Percentiles rank a stretch among this genome's conserved stretches.
Evolutionary conservation across 2,113 vertebrate species (phyloP).

Genomic region (Proterorhinus semilunaris): DNA sequence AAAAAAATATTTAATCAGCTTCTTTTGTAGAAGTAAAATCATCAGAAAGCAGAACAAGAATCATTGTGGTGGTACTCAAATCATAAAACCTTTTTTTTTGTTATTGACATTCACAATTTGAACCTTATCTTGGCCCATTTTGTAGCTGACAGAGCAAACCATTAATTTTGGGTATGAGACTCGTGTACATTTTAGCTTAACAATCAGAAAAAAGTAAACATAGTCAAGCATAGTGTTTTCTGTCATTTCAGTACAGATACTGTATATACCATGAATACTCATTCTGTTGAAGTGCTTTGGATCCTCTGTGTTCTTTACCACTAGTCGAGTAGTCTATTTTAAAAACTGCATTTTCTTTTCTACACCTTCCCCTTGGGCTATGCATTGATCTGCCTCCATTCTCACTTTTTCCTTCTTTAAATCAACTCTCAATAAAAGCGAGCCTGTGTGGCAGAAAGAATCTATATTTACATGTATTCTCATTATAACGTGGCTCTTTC

Average conservation of each 20-base stretch:
- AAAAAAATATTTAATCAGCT: too few relatives aligned
- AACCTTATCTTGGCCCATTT: too few relatives aligned
- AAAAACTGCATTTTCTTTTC: conserved; percentile 27
- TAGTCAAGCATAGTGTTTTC: too few relatives aligned
- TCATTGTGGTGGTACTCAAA: too few relatives aligned
- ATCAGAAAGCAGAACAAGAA: too few relatives aligned
- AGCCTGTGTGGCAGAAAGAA: conserved; percentile 39
- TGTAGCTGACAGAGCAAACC: too few relatives aligned
- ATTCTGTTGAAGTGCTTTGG: conserved; percentile 10
- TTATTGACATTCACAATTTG: too few relatives aligned
- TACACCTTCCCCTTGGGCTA: conserved; percentile 8
- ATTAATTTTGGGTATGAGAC: too few relatives aligned
- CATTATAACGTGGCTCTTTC: conserved; percentile 38
- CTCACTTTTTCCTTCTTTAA: conserved; percentile 43
- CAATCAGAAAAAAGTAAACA: too few relatives aligned
- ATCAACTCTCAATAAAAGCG: conserved; percentile 45
- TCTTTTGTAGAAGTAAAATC: too few relatives aligned
- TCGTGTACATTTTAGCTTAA: too few relatives aligned
- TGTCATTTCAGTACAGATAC: background rate
- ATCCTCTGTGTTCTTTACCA: conserved; percentile 29
- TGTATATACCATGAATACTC: background rate
- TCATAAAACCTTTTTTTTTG: too few relatives aligned
- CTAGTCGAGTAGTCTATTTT: conserved; percentile 28
- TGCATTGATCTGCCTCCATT: conserved; percentile 44
- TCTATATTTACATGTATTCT: conserved; percentile 59